Evolutionary conservation across 2,113 vertebrate genomes (phyloP), one percentile per base, ranked within the genome.

Genomic region (Ariopsis seemanni): DNA sequence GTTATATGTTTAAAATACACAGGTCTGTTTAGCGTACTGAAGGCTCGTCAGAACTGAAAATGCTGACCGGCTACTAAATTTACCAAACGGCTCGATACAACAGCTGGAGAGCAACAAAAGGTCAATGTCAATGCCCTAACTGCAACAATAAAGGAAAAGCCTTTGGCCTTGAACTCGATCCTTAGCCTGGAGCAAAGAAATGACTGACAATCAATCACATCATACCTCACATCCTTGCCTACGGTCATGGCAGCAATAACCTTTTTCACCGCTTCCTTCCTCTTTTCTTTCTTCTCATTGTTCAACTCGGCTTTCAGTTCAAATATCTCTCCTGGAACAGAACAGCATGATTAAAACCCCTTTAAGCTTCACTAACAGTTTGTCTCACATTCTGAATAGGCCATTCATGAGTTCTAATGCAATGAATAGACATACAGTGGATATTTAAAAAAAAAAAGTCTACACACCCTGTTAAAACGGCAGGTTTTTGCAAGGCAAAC

Each of bases 211-310:
- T 62, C 65, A 87, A 81, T 4, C 27, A 17, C 0, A 62, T 90
- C 94, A 8, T 95, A 99, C 98, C 98, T 99, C 91, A 99, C 98
- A 91, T 99, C 98, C 87, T 99, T 99, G 90, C 98, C 98, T 85
- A 99, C 98, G 0, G 98, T 99, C 98, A 99, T 99, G 89, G 98
- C 98, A 82, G 98, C 98, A 84, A 99, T 99, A 90, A 99, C 98
- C 91, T 99, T 99, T 93, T 99, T 99, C 11, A 99, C 98, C 0
- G 98, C 98, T 93, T 99, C 98, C 93, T 99, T 99, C 90, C 98
- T 95, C 91, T 99, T 99, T 93, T 99, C 98, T 91, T 99, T 99
- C 94, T 99, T 99, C 91, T 99, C 98, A 97, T 99, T 99, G 93
- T 99, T 99, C 92, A 99, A 95, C 88, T 99, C 98, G 42, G 98